A percentile compares a stretch with the other conserved stretches of the same genome.
These are phyloP conservation scores for Scopus umbretta DNA, from an alignment of 2,113 vertebrate genomes.

Conservation along the genomic window DNA sequence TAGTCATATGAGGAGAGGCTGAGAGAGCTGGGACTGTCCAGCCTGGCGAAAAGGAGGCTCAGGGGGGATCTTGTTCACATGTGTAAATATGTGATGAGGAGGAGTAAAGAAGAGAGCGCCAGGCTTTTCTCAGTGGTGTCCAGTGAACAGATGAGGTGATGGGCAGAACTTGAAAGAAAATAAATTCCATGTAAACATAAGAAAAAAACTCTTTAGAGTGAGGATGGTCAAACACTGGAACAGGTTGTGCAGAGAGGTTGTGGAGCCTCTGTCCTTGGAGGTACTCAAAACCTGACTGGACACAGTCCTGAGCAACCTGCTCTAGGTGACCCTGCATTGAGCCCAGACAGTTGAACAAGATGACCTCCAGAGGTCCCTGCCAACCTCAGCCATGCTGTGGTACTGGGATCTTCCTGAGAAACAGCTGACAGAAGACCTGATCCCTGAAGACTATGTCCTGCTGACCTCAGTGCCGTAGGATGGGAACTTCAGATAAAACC, in stretches of 20 bases:
- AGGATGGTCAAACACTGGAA: not conserved
- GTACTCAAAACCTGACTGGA: not conserved
- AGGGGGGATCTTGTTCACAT: not conserved
- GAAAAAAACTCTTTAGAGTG: not conserved
- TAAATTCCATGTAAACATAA: not conserved
- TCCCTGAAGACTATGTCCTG: not conserved
- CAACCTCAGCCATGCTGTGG: fast-evolving
- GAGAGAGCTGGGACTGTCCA: not conserved
- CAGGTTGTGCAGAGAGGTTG: not conserved
- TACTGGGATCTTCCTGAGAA: not conserved
- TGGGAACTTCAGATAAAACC: not conserved
- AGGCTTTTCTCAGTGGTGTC: not conserved
- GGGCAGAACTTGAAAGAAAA: not conserved
- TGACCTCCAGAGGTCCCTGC: not conserved
- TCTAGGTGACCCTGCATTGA: not conserved
- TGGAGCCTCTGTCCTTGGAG: not conserved
- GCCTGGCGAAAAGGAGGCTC: not conserved
- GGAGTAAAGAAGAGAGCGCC: not conserved
- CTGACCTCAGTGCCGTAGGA: not conserved
- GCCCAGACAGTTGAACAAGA: not conserved
- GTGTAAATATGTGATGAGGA: not conserved
- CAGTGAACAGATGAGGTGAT: not conserved
- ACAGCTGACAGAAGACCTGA: not conserved
- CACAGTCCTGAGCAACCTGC: not conserved
- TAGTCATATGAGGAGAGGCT: not conserved